These are phyloP conservation scores for Myotis daubentonii DNA, from an alignment of 2,797 vertebrate genomes.

Conservation along the genomic window DNA sequence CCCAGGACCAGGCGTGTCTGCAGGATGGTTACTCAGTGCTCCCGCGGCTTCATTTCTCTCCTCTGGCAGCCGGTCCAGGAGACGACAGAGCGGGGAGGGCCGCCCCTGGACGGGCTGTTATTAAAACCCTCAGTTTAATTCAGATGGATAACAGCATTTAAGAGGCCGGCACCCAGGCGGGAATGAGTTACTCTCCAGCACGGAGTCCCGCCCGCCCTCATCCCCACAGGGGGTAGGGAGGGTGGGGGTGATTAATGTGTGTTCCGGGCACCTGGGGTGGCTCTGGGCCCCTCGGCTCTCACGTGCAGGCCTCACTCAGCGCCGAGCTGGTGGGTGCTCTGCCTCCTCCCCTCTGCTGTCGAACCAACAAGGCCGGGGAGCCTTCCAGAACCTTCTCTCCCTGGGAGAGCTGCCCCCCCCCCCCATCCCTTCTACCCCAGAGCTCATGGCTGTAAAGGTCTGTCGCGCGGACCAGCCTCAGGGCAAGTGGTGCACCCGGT, in stretches of 20 bases:
- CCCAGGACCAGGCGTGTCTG: accelerated
- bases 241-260: neutral
- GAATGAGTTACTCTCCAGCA: constrained; percentile 61
- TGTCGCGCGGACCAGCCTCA: accelerated
- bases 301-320: accelerated
- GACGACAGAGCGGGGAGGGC: neutral
- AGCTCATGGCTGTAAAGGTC: neutral
- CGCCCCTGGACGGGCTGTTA: constrained; percentile 21
- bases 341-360: accelerated
- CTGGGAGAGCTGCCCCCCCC: accelerated
- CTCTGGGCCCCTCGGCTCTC: neutral
- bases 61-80: neutral
- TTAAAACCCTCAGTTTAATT: constrained; percentile 61
- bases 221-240: neutral
- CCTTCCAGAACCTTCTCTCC: neutral
- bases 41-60: neutral
- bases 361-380: neutral
- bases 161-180: neutral
- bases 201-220: neutral
- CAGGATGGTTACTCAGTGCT: neutral
- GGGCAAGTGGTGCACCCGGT: neutral
- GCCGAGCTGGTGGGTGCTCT: accelerated
- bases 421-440: neutral
- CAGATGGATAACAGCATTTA: constrained; percentile 63
- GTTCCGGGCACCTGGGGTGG: accelerated